Evolutionary conservation across 2,113 vertebrate species (phyloP).

Genomic region (Catharus bicknelli): DNA sequence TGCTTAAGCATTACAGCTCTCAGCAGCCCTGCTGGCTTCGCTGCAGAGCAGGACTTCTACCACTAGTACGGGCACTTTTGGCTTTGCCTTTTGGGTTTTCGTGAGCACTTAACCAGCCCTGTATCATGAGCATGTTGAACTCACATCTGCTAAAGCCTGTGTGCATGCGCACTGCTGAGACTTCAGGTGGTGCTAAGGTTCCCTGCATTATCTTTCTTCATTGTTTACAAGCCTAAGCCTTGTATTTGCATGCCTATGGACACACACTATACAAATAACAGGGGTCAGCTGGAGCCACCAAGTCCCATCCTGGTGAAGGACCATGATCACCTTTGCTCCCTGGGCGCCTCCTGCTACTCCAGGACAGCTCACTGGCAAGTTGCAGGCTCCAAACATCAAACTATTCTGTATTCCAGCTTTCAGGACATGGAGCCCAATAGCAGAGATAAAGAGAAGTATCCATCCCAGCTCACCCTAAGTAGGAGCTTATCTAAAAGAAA

Average conservation of each 20-base stretch:
- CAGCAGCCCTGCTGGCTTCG: neutral
- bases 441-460: neutral
- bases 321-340: neutral
- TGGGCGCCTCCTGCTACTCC: neutral
- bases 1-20: neutral
- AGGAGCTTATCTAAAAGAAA: neutral
- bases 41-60: neutral
- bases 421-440: neutral
- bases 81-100: neutral
- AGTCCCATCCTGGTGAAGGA: neutral
- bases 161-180: neutral
- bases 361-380: neutral
- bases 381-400: neutral
- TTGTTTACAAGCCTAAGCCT: neutral
- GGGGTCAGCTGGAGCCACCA: neutral
- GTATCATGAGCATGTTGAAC: neutral
- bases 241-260: neutral
- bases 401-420: neutral
- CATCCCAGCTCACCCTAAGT: neutral
- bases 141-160: neutral
- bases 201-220: neutral
- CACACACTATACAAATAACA: neutral
- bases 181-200: neutral
- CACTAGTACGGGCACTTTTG: rapidly evolving
- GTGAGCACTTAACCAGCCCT: neutral